phyloP scores from a whole-genome alignment of 2,113 vertebrate genomes.

The Suricata suricatta region DNA sequence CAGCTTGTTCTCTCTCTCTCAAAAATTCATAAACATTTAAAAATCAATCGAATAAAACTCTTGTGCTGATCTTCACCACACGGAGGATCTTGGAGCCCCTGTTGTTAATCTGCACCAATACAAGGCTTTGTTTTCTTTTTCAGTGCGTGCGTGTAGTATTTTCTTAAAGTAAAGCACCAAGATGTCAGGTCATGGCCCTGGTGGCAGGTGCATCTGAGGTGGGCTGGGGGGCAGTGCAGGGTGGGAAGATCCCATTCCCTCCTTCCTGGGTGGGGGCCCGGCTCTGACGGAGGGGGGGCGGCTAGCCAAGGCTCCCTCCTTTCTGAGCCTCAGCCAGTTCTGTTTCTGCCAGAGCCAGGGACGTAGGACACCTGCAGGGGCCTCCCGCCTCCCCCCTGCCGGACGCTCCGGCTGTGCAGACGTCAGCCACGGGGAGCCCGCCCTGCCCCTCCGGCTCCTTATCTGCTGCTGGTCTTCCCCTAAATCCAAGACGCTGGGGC shows the following conservation, averaged over 20 bases:
- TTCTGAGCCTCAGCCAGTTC: no score
- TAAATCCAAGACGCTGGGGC: neutral
- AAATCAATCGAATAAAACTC: no score
- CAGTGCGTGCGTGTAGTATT: neutral
- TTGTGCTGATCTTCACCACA: neutral
- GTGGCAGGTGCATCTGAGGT: fast-evolving
- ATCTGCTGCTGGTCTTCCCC: neutral
- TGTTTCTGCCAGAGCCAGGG: neutral
- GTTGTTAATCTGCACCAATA: neutral
- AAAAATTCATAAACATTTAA: no score
- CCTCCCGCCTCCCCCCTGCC: no score
- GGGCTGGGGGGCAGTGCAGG: no score
- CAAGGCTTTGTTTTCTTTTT: no score
- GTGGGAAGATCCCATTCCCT: no score
- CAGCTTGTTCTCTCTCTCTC: no score
- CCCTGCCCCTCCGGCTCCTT: no score
- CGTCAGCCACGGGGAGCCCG: no score
- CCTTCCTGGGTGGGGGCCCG: neutral
- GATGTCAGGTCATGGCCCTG: neutral
- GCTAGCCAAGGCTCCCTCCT: neutral
- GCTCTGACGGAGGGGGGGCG: neutral
- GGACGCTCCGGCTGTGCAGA: no score
- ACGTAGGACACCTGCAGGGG: neutral
- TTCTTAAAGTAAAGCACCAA: neutral
- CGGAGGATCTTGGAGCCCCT: neutral